These are phyloP conservation scores for Cladopsammia gracilis DNA, from an alignment of 64 coral and sea anemone genomes.

Conservation along the genomic window DNA sequence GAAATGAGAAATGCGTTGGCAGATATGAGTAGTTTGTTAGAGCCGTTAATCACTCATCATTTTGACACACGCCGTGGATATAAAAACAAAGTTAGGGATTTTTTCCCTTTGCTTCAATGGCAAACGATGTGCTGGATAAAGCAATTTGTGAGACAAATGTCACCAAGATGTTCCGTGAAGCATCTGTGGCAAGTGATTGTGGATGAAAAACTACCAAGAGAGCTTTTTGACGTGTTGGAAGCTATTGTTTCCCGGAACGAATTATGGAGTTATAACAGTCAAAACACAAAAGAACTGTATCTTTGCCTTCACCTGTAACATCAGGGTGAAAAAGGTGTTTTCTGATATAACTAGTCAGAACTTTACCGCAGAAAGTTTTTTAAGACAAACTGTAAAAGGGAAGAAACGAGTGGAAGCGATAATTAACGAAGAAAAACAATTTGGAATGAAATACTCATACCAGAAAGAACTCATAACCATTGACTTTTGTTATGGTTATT, in stretches of 20 bases:
- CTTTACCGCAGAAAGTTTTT: neutral
- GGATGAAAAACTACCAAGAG: neutral
- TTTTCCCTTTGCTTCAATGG: slow-evolving; percentile 21
- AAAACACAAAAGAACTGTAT: neutral
- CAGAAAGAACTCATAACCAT: slow-evolving; percentile 50
- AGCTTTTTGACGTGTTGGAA: neutral
- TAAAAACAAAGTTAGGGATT: neutral
- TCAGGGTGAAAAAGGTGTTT: slow-evolving; percentile 21
- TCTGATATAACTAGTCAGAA: slow-evolving; percentile 15
- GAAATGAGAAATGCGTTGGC: neutral
- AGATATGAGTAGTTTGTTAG: neutral
- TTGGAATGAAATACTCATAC: slow-evolving; percentile 60
- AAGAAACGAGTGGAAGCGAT: slow-evolving; percentile 64
- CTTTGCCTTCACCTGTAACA: neutral
- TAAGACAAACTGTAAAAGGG: slow-evolving; percentile 42
- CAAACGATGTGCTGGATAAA: slow-evolving; percentile 34
- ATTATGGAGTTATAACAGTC: neutral
- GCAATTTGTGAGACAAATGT: slow-evolving; percentile 31
- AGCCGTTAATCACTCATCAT: neutral
- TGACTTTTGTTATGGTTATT: slow-evolving; percentile 65
- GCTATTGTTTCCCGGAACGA: neutral
- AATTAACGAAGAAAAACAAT: slow-evolving; percentile 64
- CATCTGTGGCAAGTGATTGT: slow-evolving; percentile 5
- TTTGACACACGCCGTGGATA: neutral
- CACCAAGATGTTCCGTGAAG: slow-evolving; percentile 21